phyloP scores from a whole-genome alignment of 1,140 invertebrate species.

The Coptotermes formosanus region DNA sequence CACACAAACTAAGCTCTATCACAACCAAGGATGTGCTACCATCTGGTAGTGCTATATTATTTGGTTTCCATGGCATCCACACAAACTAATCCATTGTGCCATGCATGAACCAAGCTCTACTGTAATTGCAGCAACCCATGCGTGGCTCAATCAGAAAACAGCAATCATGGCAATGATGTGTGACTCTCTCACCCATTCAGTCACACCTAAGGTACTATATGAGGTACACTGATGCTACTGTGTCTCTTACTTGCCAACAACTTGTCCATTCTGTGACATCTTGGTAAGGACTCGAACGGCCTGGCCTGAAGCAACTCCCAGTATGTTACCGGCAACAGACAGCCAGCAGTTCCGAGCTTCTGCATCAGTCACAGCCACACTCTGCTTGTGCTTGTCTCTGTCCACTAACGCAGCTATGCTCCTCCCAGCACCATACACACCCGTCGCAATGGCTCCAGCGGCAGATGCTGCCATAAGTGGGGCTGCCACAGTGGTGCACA shows the following conservation, averaged over 20 bases:
- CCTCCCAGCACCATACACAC: neutral
- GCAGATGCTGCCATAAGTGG: neutral
- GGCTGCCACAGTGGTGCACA: slow-evolving; percentile 22
- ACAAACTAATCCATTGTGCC: too few relatives aligned
- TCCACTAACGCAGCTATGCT: neutral
- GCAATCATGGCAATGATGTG: too few relatives aligned
- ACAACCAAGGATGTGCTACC: too few relatives aligned
- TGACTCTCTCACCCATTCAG: too few relatives aligned
- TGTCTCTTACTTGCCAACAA: neutral
- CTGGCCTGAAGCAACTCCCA: neutral
- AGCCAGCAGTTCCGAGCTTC: slow-evolving; percentile 18
- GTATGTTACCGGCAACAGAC: neutral
- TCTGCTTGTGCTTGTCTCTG: neutral
- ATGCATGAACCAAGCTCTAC: too few relatives aligned
- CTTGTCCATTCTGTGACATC: neutral
- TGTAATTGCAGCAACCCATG: too few relatives aligned
- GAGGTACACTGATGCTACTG: too few relatives aligned
- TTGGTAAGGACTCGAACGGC: neutral
- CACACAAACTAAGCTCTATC: too few relatives aligned
- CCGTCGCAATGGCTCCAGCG: neutral
- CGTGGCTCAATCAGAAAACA: too few relatives aligned
- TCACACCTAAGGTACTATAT: too few relatives aligned
- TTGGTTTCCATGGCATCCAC: too few relatives aligned
- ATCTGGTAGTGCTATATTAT: too few relatives aligned
- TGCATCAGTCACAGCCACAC: neutral